Evolutionary conservation across 2,888 invertebrate species (phyloP), one percentile per base, ranked within the genome.

Genomic region (Dynastes hyllus): DNA sequence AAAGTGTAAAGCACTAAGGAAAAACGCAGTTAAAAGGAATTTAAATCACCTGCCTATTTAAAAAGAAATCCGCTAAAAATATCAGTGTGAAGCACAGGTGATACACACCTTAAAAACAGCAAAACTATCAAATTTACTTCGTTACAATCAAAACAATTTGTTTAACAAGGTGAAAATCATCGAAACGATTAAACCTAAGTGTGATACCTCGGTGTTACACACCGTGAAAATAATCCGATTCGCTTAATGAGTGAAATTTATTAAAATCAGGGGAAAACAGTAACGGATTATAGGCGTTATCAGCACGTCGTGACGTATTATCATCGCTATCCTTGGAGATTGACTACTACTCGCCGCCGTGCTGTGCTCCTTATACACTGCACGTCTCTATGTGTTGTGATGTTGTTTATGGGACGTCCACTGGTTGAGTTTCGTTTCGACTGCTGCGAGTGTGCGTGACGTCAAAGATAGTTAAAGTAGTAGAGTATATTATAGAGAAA

Each of bases 391-490:
- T 69, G 51, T 29, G 58, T 37, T 69, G 53, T 58, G 55, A 58
- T 58, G 55, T 61, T 75, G 73, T 75, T 75, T 75, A 63, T 61
- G 58, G 58, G 71, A 71, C 71, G 55, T 71, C 71, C 71, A 71
- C 71, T 75, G 73, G 61, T 75, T 75, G 69, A 69, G 27, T 67
- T 63, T 63, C 32, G 63, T 69, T 69, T 37, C 32, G 5, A 22
- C 69, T 63, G 63, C 51, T 69, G 22, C 69, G 69, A 69, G 69
- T 75, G 73, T 61, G 32, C 73, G 61, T 75, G 73, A 75, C 73
- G 73, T 75, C 73, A 75, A 71, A 75, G 61, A 75, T 75, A 75
- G 73, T 75, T 75, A 61, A 71, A 75, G 50, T 71, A 75, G 61
- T 75, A 75, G 73, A 58, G 55, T 58, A 22, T 58, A 58, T 58